A percentile compares a stretch with the other conserved stretches of the same genome.
Evolutionary conservation across 2,888 invertebrate species (phyloP).

Genomic region (Heliconius erato): DNA sequence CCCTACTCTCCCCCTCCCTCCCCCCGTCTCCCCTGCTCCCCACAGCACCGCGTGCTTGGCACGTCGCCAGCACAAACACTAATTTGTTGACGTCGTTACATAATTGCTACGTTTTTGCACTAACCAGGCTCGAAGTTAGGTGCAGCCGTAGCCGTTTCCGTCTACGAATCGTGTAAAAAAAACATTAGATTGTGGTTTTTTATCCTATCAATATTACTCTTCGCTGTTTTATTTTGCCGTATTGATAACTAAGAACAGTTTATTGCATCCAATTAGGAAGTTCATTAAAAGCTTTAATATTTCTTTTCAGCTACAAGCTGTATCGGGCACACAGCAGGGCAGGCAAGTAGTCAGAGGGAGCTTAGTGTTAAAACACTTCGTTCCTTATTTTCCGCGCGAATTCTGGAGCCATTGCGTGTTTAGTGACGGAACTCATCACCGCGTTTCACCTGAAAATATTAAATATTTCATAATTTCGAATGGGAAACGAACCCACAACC

Average conservation of each 20-base stretch:
- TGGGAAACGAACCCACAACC: no score
- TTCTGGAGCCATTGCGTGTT: no score
- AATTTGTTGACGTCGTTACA: conserved; percentile 80
- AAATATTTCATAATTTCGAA: no score
- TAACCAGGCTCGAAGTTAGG: conserved; percentile 53
- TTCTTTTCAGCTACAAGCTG: no score
- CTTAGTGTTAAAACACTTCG: no score
- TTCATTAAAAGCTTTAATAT: conserved; percentile 40
- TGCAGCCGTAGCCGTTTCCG: conserved; percentile 40
- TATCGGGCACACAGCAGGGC: no score
- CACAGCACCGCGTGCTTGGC: conserved; percentile 71
- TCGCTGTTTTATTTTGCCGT: no score
- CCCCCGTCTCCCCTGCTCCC: conserved; percentile 31
- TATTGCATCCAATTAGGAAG: conserved; percentile 32
- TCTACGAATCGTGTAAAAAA: neutral
- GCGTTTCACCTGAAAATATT: no score
- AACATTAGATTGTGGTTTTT: neutral
- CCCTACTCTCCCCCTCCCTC: neutral
- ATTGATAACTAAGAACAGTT: neutral
- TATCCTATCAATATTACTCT: no score
- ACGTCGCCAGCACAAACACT: conserved; percentile 74
- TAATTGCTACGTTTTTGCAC: conserved; percentile 79
- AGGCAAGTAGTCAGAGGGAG: no score
- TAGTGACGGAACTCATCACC: no score
- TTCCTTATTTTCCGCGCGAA: no score